These are phyloP conservation scores for Sylvilagus floridanus DNA, from an alignment of 2,797 vertebrate species.

Conservation along the genomic window DNA sequence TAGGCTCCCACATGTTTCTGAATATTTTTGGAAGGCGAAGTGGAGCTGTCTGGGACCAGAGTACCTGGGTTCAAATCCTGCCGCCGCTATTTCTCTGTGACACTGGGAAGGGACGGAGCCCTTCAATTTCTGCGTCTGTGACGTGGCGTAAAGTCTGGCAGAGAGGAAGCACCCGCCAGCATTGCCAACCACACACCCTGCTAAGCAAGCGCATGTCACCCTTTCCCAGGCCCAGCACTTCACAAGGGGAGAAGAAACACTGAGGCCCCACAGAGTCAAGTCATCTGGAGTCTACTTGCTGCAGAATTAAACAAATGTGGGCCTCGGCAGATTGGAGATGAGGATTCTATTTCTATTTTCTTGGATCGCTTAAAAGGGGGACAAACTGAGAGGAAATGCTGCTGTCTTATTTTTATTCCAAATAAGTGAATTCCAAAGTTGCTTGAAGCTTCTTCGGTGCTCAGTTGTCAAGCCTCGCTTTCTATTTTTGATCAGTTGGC, in stretches of 20 bases:
- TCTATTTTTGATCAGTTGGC: constrained; percentile 37
- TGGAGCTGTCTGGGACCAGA: not conserved
- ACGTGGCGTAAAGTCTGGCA: not conserved
- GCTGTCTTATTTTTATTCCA: not conserved
- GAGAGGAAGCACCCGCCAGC: not conserved
- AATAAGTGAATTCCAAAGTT: constrained; percentile 4
- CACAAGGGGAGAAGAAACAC: fast-evolving
- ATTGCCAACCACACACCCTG: not conserved
- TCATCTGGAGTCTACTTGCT: not conserved
- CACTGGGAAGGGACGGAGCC: not conserved
- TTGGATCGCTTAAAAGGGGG: not conserved
- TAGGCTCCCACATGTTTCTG: not conserved
- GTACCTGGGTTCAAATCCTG: not conserved
- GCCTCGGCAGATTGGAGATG: not conserved
- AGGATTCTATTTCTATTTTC: constrained; percentile 1
- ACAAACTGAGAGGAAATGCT: not conserved
- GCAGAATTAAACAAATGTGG: not conserved
- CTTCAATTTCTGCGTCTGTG: not conserved
- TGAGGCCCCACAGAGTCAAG: not conserved
- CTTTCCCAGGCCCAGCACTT: not conserved
- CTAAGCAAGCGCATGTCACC: not conserved
- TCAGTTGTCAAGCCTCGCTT: not conserved
- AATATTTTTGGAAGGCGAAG: not conserved
- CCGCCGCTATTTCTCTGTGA: not conserved
- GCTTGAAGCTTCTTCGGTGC: not conserved